Evolutionary conservation across 2,113 vertebrate species (phyloP), one percentile per base, ranked within the genome.

Genomic region (Sceloporus undulatus): DNA sequence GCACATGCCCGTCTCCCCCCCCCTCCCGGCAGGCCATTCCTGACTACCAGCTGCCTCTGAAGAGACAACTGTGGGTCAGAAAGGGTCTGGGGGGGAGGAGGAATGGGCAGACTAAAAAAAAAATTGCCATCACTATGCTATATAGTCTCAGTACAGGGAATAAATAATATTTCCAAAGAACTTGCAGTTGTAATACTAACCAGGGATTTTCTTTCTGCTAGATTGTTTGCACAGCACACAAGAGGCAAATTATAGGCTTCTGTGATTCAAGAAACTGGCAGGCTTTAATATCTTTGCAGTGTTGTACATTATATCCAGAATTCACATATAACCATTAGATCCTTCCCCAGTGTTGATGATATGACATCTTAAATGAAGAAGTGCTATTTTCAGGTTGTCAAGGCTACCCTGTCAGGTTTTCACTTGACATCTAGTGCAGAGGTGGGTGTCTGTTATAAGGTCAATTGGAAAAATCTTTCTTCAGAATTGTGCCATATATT

Each of bases 201-300:
- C n/a, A 38, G 56, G 65, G 25, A 11, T 38, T 74, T 42, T 6
- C 27, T 23, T 42, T 29, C 18, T 9, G 19, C 18, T 40, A 86
- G n/a, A 48, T 9, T 8, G 23, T 10, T 14, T 34, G 34, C 34
- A 48, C 25, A 29, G 27, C 11, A 34, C 25, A 48, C 16, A 73
- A 66, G 8, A 74, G n/a, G 54, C 40, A 62, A 74, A 54, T 87
- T 75, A 66, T 29, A 66, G 59, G 13, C 56, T 87, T 87, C 56
- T 29, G 13, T 21, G 25, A 81, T n/a, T 23, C 78, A 87, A 62
- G 38, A n/a, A 76, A 18, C 21, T 27, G 48, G n/a, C 71, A 82
- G 38, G 25, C 27, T 59, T 87, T 73, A 76, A 80, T 87, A 21
- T 14, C 25, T 38, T 76, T 59, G 42, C 65, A 82, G 40, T 66